phyloP scores from a whole-genome alignment of 2,113 vertebrate species.

The Corvus moneduloides region DNA sequence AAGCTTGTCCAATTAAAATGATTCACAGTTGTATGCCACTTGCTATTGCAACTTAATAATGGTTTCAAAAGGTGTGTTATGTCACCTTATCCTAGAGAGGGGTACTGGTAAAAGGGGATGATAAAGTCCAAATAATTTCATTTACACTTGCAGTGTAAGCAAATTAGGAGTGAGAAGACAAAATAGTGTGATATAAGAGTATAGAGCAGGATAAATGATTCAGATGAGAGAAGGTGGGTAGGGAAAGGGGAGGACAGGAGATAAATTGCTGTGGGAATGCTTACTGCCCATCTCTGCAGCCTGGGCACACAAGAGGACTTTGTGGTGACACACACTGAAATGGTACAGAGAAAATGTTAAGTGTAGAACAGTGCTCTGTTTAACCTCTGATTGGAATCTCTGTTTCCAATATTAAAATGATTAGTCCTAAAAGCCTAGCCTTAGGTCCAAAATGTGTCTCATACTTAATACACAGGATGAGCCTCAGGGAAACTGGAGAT shows the following conservation, averaged over 20 bases:
- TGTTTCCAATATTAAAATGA: neutral
- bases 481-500: neutral
- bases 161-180: neutral
- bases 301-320: neutral
- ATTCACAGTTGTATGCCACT: neutral
- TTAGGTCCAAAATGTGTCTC: neutral
- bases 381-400: neutral
- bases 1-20: neutral
- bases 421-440: slow-evolving; percentile 11
- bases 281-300: neutral
- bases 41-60: neutral
- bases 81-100: neutral
- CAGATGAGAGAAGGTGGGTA: neutral
- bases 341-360: neutral
- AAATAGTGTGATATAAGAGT: neutral
- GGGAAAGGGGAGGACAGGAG: neutral
- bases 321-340: neutral
- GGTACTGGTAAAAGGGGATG: neutral
- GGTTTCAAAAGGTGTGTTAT: neutral
- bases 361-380: neutral
- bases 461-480: neutral
- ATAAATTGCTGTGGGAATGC: neutral
- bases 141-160: neutral
- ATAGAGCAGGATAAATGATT: neutral
- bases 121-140: neutral